Evolutionary conservation across 2,888 invertebrate genomes (phyloP).

Genomic region (Parelbella ahira): DNA sequence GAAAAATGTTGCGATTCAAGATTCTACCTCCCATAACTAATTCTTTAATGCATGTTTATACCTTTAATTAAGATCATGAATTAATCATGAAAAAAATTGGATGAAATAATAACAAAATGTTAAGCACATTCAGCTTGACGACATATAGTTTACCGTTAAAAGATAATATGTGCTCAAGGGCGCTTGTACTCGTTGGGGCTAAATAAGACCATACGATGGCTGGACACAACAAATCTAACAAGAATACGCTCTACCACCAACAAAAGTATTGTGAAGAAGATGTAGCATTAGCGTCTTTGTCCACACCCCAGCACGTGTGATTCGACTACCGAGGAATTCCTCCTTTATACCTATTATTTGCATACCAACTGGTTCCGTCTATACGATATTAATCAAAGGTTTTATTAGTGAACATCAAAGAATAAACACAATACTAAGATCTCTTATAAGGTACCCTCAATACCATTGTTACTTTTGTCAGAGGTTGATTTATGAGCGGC

Average conservation of each 20-base stretch:
- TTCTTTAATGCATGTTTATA: too few relatives aligned
- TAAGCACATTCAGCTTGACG: background rate
- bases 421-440: conserved; percentile 78
- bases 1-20: too few relatives aligned
- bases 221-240: conserved; percentile 39
- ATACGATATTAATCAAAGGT: conserved; percentile 81
- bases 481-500: conserved; percentile 79
- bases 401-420: conserved; percentile 81
- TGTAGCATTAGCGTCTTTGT: conserved; percentile 69
- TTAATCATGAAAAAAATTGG: too few relatives aligned
- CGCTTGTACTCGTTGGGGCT: conserved; percentile 32
- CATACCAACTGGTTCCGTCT: conserved; percentile 76
- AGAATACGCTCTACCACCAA: conserved; percentile 46
- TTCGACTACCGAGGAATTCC: conserved; percentile 63
- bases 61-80: too few relatives aligned
- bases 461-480: conserved; percentile 80
- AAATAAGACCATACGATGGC: conserved; percentile 38
- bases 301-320: conserved; percentile 71
- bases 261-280: conserved; percentile 65
- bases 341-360: conserved; percentile 70
- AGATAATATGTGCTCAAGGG: conserved; percentile 8
- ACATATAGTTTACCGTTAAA: background rate
- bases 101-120: too few relatives aligned
- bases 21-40: too few relatives aligned
- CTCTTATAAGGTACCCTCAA: conserved; percentile 81